phyloP scores from a whole-genome alignment of 2,797 vertebrate species.

The Somateria mollissima region DNA sequence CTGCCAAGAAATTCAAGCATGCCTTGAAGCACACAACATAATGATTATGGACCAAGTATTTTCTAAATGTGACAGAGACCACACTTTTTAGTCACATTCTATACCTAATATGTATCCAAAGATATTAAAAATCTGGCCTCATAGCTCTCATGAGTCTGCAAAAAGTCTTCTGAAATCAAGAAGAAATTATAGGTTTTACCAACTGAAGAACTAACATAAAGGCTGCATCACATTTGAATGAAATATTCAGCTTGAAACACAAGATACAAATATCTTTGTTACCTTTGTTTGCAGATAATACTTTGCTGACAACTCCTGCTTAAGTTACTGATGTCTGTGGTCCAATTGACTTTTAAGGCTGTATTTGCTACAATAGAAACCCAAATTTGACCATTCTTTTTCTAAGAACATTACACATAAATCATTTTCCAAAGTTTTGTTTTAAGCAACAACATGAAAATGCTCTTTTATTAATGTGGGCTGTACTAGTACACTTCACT shows the following conservation, averaged over 20 bases:
- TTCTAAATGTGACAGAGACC: neutral
- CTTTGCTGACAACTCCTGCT: neutral
- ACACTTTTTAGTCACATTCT: neutral
- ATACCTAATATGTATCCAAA: neutral
- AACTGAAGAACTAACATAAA: neutral
- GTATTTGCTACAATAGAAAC: neutral
- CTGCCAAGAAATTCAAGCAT: neutral
- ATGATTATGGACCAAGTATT: neutral
- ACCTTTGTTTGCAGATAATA: neutral
- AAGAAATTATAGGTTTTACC: neutral
- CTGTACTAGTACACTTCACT: slow-evolving; percentile 40
- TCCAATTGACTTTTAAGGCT: neutral
- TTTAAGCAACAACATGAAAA: neutral
- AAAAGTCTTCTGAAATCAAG: neutral
- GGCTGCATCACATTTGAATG: neutral
- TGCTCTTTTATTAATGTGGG: neutral
- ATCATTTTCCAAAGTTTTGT: neutral
- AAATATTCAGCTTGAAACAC: neutral
- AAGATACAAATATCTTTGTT: neutral
- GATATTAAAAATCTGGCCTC: neutral
- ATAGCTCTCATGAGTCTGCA: fast-evolving
- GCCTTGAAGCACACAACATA: neutral
- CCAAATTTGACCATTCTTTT: neutral
- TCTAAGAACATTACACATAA: neutral
- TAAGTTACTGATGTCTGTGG: neutral